phyloP scores from a whole-genome alignment of 2,888 invertebrate species.

The Leptopilina myrica region DNA sequence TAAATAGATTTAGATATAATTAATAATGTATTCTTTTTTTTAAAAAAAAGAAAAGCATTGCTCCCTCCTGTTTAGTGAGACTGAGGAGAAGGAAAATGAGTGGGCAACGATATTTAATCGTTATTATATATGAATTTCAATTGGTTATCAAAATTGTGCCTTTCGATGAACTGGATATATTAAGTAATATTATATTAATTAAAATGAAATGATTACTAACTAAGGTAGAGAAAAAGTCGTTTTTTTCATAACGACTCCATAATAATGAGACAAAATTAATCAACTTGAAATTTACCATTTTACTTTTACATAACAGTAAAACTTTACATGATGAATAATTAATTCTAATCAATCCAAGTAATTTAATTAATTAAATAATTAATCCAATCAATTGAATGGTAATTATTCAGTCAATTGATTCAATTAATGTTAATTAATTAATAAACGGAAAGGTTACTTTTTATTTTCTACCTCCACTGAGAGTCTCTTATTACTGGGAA shows the following conservation, averaged over 20 bases:
- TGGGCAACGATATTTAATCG: slow-evolving; percentile 42
- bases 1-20: slow-evolving; percentile 19
- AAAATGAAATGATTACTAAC: slow-evolving; percentile 54
- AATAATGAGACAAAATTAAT: slow-evolving; percentile 14
- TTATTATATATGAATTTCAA: slow-evolving; percentile 53
- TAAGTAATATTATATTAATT: slow-evolving; percentile 68
- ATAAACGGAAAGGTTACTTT: background rate
- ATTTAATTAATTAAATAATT: no score
- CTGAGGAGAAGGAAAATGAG: slow-evolving; percentile 36
- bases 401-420: no score
- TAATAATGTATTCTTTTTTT: slow-evolving; percentile 6
- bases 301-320: no score
- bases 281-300: background rate
- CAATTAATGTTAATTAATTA: background rate
- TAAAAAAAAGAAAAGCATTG: slow-evolving; percentile 4
- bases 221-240: slow-evolving; percentile 37
- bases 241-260: slow-evolving; percentile 15
- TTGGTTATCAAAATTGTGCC: slow-evolving; percentile 74
- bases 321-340: no score
- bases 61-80: slow-evolving; percentile 36
- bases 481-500: slow-evolving; percentile 10
- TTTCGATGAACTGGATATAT: slow-evolving; percentile 71
- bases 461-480: background rate
- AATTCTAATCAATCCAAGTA: no score
- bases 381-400: no score